A percentile compares a stretch with the other conserved stretches of the same genome.
These are phyloP conservation scores for Sminthurinus aureus DNA, from an alignment of 2,888 invertebrate species.

Conservation along the genomic window DNA sequence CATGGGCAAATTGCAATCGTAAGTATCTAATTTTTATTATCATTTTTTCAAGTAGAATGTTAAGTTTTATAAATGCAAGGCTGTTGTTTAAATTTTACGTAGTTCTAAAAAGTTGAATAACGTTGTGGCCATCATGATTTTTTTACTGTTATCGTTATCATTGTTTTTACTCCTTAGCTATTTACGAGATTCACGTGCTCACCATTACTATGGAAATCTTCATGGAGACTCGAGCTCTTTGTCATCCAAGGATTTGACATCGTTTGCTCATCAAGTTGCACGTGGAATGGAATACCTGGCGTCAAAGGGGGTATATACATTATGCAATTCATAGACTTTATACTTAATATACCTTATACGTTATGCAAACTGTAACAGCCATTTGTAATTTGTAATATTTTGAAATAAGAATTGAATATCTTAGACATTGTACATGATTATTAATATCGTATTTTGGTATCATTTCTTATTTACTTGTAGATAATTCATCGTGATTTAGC, in stretches of 20 bases:
- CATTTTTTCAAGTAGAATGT: too few species aligned
- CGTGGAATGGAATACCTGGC: constrained; percentile 88
- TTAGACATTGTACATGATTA: too few species aligned
- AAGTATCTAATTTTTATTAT: too few species aligned
- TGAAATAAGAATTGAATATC: neutral
- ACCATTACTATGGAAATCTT: constrained; percentile 80
- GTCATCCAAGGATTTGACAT: constrained; percentile 76
- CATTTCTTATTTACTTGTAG: too few species aligned
- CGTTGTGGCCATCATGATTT: too few species aligned
- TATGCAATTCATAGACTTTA: too few species aligned
- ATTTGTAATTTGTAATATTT: neutral
- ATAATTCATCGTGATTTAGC: constrained; percentile 89
- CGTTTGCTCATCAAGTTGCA: constrained; percentile 90
- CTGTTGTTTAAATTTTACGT: too few species aligned
- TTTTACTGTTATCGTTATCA: too few species aligned
- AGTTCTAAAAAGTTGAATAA: too few species aligned
- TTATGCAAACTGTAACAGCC: neutral
- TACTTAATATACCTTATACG: neutral
- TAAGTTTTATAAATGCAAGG: too few species aligned
- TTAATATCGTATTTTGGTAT: too few species aligned
- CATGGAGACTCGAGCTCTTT: constrained; percentile 64
- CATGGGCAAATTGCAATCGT: constrained; percentile 85
- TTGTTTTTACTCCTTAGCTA: constrained; percentile 65
- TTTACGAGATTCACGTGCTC: constrained; percentile 83
- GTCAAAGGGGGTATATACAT: constrained; percentile 75